A percentile compares a stretch with the other conserved stretches of the same genome.
phyloP scores from a whole-genome alignment of 2,888 invertebrate species.

The Eueremaeus valkanovi region DNA sequence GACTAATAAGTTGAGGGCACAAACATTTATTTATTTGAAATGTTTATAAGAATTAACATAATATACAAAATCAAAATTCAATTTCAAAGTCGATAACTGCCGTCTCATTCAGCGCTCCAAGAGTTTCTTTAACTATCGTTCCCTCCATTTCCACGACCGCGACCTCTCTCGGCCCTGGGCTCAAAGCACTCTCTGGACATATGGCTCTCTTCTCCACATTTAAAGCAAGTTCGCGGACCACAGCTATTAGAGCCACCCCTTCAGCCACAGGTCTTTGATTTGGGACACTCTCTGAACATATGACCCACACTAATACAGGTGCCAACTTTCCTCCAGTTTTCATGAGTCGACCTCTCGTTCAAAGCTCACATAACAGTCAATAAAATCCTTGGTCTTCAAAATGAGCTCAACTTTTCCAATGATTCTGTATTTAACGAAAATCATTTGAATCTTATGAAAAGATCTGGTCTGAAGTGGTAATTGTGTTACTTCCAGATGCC shows the following conservation, averaged over 20 bases:
- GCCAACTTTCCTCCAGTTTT: background rate
- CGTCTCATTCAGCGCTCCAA: background rate
- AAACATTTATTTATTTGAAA: too few species aligned
- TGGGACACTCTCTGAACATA: constrained; percentile 5
- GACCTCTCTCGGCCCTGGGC: background rate
- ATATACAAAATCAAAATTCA: too few species aligned
- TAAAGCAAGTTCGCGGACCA: background rate
- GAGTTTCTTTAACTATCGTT: background rate
- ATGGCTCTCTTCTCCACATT: constrained; percentile 11
- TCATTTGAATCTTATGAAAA: background rate
- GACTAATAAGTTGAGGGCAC: too few species aligned
- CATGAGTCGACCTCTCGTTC: background rate
- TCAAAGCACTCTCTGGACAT: constrained; percentile 14
- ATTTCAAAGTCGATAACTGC: too few species aligned
- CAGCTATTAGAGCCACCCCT: background rate
- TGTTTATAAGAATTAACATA: too few species aligned
- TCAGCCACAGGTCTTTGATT: background rate
- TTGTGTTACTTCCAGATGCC: background rate
- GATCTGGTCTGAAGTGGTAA: background rate
- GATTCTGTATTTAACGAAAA: constrained; percentile 5
- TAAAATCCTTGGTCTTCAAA: background rate
- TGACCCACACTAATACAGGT: background rate
- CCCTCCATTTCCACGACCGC: background rate
- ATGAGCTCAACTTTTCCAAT: background rate
- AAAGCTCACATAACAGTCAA: background rate